A percentile compares a stretch with the other conserved stretches of the same genome.
These are phyloP conservation scores for Rhagonycha lutea DNA, from an alignment of 2,888 invertebrate genomes.

Conservation along the genomic window DNA sequence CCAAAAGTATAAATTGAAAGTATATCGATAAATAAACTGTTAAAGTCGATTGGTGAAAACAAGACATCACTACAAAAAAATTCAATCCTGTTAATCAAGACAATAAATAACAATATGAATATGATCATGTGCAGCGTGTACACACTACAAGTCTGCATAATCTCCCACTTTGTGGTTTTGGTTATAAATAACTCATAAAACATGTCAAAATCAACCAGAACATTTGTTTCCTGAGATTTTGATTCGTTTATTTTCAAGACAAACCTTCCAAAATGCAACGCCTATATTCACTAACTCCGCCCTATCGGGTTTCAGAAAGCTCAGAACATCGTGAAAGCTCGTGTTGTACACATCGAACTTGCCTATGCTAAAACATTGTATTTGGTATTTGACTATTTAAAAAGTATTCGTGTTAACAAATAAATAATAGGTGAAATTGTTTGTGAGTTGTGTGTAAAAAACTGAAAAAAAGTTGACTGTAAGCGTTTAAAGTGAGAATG, in stretches of 20 bases:
- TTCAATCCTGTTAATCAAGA: conserved; percentile 40
- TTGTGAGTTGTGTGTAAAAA: neutral
- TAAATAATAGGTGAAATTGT: neutral
- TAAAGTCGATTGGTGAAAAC: conserved; percentile 39
- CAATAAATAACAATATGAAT: conserved; percentile 45
- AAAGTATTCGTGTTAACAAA: neutral
- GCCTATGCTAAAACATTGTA: conserved; percentile 14
- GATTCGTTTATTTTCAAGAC: conserved; percentile 42
- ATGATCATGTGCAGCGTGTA: conserved; percentile 31
- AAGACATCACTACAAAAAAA: conserved; percentile 49
- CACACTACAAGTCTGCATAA: conserved; percentile 35
- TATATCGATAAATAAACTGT: conserved; percentile 27
- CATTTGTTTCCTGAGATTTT: conserved; percentile 36
- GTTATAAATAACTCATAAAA: conserved; percentile 52
- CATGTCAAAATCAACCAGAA: conserved; percentile 46
- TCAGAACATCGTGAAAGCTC: conserved; percentile 51
- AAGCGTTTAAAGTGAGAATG: neutral
- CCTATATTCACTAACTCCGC: conserved; percentile 46
- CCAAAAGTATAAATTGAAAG: neutral
- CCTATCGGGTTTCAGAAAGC: conserved; percentile 40
- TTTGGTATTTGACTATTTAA: neutral
- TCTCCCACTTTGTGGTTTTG: conserved; percentile 42
- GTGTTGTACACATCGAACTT: conserved; percentile 48
- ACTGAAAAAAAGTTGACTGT: neutral
- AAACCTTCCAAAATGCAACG: conserved; percentile 36